Evolutionary conservation across 2,113 vertebrate species (phyloP).

Genomic region (Xiphorhynchus elegans): DNA sequence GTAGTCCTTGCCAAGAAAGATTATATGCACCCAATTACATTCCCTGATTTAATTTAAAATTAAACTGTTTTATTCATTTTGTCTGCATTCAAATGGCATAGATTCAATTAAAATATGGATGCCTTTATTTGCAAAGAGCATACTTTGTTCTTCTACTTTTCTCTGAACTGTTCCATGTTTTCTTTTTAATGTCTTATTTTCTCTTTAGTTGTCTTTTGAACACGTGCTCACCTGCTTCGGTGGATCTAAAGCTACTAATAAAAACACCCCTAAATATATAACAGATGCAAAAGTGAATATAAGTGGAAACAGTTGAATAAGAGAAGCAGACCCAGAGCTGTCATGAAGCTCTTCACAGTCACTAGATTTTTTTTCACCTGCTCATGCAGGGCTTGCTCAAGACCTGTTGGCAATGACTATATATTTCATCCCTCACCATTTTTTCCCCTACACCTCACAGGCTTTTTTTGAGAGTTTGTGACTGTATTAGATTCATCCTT

Average conservation of each 20-base stretch:
- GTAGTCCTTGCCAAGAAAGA: background rate
- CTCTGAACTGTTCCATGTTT: background rate
- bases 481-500: constrained; percentile 9
- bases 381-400: constrained; percentile 24
- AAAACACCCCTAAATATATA: constrained; percentile 55
- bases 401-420: constrained; percentile 36
- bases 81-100: background rate
- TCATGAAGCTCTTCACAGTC: constrained; percentile 68
- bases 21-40: background rate
- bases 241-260: constrained; percentile 41
- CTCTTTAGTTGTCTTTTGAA: background rate
- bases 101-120: background rate
- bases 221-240: constrained; percentile 25
- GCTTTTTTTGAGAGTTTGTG: constrained; percentile 3
- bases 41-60: background rate
- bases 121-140: background rate
- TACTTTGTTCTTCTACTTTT: background rate
- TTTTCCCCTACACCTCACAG: background rate
- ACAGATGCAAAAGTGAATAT: constrained; percentile 65
- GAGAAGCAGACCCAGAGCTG: constrained; percentile 58
- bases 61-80: background rate
- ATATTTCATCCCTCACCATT: constrained; percentile 45
- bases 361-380: constrained; percentile 70
- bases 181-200: background rate
- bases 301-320: constrained; percentile 70